Conservation (phyloP, 2,113 vertebrate species). For the Sinocyclocheilus rhinocerous region DNA sequence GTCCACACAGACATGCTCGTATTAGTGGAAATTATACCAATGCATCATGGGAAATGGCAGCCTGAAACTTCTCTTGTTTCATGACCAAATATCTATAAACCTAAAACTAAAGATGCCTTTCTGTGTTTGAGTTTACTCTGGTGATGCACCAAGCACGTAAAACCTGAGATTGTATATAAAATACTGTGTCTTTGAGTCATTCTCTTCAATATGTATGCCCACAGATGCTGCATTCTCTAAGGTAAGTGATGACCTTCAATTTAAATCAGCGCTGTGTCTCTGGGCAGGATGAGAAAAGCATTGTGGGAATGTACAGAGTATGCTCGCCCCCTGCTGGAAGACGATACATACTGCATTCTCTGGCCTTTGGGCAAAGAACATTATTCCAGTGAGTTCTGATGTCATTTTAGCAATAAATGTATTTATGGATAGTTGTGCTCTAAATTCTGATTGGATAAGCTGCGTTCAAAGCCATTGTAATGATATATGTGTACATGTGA, state of each 20-base stretch:
- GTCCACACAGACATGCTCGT: neutral
- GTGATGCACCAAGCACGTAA: neutral
- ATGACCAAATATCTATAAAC: neutral
- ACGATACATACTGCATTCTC: neutral
- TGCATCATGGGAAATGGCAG: neutral
- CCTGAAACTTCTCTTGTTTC: neutral
- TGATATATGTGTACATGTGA: neutral
- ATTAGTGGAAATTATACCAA: constrained; percentile 1
- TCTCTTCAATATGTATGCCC: neutral
- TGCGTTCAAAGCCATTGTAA: neutral
- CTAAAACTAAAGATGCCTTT: neutral
- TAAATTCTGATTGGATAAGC: neutral
- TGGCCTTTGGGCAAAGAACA: neutral
- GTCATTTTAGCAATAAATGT: neutral
- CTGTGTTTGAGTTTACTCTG: neutral
- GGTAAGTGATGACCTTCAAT: constrained; percentile 55
- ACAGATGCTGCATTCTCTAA: constrained; percentile 38
- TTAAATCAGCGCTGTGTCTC: constrained; percentile 40
- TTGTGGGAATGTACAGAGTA: neutral
- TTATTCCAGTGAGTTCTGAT: neutral
- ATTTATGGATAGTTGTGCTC: neutral
- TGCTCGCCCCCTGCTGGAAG: constrained; percentile 43
- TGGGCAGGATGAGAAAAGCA: constrained; percentile 49
- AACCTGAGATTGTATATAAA: neutral
- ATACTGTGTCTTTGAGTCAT: neutral